These are phyloP conservation scores for Cebidichthys violaceus DNA, from an alignment of 2,113 vertebrate genomes.

Conservation along the genomic window DNA sequence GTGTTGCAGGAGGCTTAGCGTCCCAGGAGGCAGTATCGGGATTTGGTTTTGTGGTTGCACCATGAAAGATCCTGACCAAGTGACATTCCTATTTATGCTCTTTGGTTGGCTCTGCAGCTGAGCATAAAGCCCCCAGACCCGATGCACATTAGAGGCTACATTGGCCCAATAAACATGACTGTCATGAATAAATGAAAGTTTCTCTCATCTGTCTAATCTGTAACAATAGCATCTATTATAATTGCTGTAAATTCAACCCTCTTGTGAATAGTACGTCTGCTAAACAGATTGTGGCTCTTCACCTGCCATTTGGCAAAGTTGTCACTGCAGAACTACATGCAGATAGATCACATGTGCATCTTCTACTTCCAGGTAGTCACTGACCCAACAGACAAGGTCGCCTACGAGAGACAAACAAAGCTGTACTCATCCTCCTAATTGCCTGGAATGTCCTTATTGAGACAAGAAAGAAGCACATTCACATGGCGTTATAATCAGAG, in stretches of 20 bases:
- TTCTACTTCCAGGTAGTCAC: slow-evolving; percentile 70
- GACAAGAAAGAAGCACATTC: slow-evolving; percentile 83
- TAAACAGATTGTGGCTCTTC: slow-evolving; percentile 14
- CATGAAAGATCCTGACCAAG: slow-evolving; percentile 51
- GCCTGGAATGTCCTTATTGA: slow-evolving; percentile 81
- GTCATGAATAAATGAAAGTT: slow-evolving; percentile 3
- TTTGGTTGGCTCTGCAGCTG: slow-evolving; percentile 32
- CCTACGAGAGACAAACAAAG: slow-evolving; percentile 75
- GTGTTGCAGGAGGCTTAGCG: neutral
- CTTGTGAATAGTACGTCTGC: neutral
- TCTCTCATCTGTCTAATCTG: neutral
- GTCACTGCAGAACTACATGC: slow-evolving; percentile 16
- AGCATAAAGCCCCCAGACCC: slow-evolving; percentile 15
- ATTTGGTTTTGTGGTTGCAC: slow-evolving; percentile 59
- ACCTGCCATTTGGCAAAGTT: slow-evolving; percentile 43
- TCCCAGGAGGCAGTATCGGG: slow-evolving; percentile 52
- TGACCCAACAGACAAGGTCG: slow-evolving; percentile 74
- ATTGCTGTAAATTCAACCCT: neutral
- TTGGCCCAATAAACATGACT: slow-evolving; percentile 19
- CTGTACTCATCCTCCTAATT: slow-evolving; percentile 78
- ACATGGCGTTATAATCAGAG: slow-evolving; percentile 82
- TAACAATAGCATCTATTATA: neutral
- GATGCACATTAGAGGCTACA: neutral
- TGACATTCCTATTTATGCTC: slow-evolving; percentile 34
- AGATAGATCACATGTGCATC: slow-evolving; percentile 56